Conservation (phyloP, 1,140 invertebrate species). For the Pteromalus puparum region DNA sequence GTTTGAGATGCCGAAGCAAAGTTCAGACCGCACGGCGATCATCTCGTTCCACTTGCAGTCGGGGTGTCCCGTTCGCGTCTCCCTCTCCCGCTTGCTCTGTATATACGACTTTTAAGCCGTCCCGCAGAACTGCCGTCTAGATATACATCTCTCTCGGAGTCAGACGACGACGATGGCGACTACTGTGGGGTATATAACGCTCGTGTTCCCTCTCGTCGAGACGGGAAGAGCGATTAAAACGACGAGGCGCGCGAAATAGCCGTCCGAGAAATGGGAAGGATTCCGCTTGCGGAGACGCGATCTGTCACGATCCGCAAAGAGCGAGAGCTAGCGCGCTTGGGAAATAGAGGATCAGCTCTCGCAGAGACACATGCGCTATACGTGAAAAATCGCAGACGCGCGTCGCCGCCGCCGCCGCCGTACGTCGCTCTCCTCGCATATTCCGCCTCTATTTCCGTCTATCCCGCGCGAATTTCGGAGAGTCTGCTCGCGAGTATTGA, state of each 20-base stretch:
- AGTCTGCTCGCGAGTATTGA: slow-evolving; percentile 39
- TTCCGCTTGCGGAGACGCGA: slow-evolving; percentile 23
- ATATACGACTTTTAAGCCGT: neutral
- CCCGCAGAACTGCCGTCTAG: neutral
- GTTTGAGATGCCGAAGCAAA: slow-evolving; percentile 1
- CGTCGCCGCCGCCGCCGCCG: too few relatives aligned
- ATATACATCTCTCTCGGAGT: neutral
- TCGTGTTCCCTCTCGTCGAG: neutral
- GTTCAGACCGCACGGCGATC: neutral
- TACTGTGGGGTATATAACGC: neutral
- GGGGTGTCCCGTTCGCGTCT: neutral
- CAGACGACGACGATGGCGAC: neutral
- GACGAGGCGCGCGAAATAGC: neutral
- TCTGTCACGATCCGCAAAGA: neutral
- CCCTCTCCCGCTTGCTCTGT: too few relatives aligned
- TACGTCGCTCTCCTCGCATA: slow-evolving; percentile 2
- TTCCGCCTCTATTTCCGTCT: slow-evolving; percentile 41
- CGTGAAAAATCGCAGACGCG: slow-evolving; percentile 38
- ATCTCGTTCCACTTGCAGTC: neutral
- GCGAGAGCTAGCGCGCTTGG: neutral
- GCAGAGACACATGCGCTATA: neutral
- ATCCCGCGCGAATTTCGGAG: slow-evolving; percentile 14
- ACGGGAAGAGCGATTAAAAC: slow-evolving; percentile 36
- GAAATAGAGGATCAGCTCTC: slow-evolving; percentile 40
- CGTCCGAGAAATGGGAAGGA: slow-evolving; percentile 47